Conservation (phyloP, 2,888 invertebrate genomes). For the Orgyia antiqua region DNA sequence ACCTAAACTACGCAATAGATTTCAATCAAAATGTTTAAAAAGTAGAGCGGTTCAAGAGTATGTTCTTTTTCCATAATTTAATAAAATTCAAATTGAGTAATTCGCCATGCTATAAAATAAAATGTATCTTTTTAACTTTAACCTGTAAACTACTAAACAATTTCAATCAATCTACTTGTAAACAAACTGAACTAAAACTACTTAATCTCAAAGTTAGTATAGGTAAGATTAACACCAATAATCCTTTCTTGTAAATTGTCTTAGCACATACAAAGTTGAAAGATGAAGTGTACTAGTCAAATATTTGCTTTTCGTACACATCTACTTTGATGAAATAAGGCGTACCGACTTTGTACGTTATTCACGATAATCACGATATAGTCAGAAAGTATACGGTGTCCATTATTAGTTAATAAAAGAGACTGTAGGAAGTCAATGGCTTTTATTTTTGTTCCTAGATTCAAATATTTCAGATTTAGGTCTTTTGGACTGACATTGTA, state of each 20-base stretch:
- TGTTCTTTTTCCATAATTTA: too few species aligned
- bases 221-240: conserved; percentile 7
- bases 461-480: too few species aligned
- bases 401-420: conserved; percentile 2
- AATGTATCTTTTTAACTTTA: too few species aligned
- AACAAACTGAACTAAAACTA: conserved; percentile 5
- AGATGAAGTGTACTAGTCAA: conserved; percentile 22
- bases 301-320: conserved; percentile 25
- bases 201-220: background rate
- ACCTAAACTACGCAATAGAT: too few species aligned
- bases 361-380: conserved; percentile 9
- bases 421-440: too few species aligned
- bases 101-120: too few species aligned
- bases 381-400: conserved; percentile 7
- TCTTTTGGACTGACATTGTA: too few species aligned
- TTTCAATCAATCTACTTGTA: background rate
- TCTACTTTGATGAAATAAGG: conserved; percentile 18
- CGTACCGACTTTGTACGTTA: too few species aligned
- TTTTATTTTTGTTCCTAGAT: too few species aligned
- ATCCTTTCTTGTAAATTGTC: conserved; percentile 12
- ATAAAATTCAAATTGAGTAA: too few species aligned
- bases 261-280: conserved; percentile 21
- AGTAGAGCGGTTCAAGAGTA: too few species aligned
- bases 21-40: too few species aligned
- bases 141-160: background rate